phyloP scores from a whole-genome alignment of 2,797 vertebrate genomes.

The Sus cebifrons region DNA sequence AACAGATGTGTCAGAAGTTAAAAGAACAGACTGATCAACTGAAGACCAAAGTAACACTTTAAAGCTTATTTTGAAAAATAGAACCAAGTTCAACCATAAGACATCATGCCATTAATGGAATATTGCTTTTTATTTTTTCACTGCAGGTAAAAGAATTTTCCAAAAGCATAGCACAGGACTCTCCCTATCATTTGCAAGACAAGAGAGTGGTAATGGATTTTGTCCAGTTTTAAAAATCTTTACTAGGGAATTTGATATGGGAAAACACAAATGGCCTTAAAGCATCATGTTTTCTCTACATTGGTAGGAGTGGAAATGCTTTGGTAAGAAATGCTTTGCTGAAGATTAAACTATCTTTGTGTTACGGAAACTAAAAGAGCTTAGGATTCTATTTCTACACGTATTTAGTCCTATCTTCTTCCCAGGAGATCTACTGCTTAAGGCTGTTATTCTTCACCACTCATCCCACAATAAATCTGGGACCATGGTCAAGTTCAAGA shows the following conservation, averaged over 20 bases:
- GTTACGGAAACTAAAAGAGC: neutral
- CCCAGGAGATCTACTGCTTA: neutral
- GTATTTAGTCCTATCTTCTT: neutral
- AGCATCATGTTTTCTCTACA: neutral
- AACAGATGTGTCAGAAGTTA: conserved; percentile 93
- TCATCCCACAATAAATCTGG: neutral
- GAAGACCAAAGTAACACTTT: conserved; percentile 91
- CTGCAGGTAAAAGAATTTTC: conserved; percentile 95
- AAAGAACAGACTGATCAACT: conserved; percentile 93
- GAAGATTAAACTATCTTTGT: neutral
- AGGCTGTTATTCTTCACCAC: neutral
- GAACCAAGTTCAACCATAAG: neutral
- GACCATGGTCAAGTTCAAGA: neutral
- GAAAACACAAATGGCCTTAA: neutral
- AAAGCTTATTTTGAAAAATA: conserved; percentile 59
- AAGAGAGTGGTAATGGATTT: conserved; percentile 92
- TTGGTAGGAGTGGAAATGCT: neutral
- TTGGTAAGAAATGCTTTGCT: neutral
- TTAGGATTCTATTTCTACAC: neutral
- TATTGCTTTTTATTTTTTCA: conserved; percentile 41
- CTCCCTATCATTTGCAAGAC: conserved; percentile 88
- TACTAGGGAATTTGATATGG: neutral
- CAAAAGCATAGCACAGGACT: conserved; percentile 87
- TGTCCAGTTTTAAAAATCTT: neutral
- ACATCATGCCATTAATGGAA: conserved; percentile 14